phyloP scores from a whole-genome alignment of 2,797 vertebrate species.

The Trichosurus vulpecula region DNA sequence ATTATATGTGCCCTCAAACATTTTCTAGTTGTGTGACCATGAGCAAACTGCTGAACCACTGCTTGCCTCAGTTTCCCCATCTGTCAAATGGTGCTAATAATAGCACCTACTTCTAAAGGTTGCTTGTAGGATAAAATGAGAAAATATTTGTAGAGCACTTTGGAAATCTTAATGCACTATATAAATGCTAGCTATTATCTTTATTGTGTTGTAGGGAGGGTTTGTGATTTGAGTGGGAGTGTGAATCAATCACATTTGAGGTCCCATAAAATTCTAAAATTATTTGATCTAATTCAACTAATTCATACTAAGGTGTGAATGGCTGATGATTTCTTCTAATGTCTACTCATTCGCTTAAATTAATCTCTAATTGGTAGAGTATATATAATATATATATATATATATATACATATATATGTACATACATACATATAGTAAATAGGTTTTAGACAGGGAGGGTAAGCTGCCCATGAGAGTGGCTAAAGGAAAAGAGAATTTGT shows the following conservation, averaged over 20 bases:
- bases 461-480: not conserved
- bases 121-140: not conserved
- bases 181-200: not conserved
- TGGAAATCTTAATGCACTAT: not conserved
- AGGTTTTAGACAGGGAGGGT: not conserved
- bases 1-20: not conserved
- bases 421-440: not conserved
- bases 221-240: not conserved
- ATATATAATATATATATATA: too few relatives aligned
- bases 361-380: not conserved
- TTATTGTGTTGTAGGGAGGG: not conserved
- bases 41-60: not conserved
- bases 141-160: not conserved
- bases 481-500: not conserved
- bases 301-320: not conserved
- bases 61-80: not conserved
- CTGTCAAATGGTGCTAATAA: not conserved
- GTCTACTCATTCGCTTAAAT: not conserved
- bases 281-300: not conserved
- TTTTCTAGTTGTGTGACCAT: not conserved
- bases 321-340: not conserved
- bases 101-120: not conserved
- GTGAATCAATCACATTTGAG: not conserved
- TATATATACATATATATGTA: too few relatives aligned
- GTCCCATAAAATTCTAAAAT: not conserved